A percentile compares a stretch with the other conserved stretches of the same genome.
phyloP scores from a whole-genome alignment of 2,113 vertebrate species.

The Callipepla californica region DNA sequence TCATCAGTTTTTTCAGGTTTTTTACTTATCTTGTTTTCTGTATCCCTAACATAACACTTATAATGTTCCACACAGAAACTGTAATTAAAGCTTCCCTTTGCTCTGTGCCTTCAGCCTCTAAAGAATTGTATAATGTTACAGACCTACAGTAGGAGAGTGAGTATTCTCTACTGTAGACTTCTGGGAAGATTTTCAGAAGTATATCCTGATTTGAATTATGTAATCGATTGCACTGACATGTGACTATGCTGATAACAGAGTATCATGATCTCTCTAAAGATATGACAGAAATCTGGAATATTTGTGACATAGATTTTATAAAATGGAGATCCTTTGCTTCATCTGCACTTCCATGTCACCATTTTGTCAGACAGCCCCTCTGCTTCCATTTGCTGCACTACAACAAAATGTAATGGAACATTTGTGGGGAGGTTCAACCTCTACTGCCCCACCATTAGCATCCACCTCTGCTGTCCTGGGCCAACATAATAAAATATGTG shows the following conservation, averaged over 20 bases:
- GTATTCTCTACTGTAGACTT: slow-evolving; percentile 13
- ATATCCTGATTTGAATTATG: slow-evolving; percentile 13
- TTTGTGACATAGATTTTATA: background rate
- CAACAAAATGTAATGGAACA: background rate
- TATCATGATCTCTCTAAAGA: background rate
- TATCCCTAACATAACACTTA: slow-evolving; percentile 37
- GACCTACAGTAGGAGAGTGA: background rate
- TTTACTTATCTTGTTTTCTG: slow-evolving; percentile 24
- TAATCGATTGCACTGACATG: slow-evolving; percentile 7
- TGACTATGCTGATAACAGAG: background rate
- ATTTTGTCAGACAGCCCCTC: background rate
- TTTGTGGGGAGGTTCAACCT: too few relatives aligned
- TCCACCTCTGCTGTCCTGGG: too few relatives aligned
- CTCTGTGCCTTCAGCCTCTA: slow-evolving; percentile 13
- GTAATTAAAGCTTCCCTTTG: slow-evolving; percentile 42
- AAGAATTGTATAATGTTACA: background rate
- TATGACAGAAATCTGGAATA: background rate
- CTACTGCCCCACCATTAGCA: too few relatives aligned
- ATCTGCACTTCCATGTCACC: background rate
- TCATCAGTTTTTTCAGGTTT: background rate
- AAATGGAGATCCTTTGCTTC: background rate
- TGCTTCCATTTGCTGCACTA: background rate
- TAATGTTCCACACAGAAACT: slow-evolving; percentile 3
- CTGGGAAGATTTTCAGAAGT: slow-evolving; percentile 37
- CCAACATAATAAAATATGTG: too few relatives aligned